A percentile compares a stretch with the other conserved stretches of the same genome.
Conservation (phyloP, 1,140 invertebrate genomes). For the Aporrectodea caliginosa region DNA sequence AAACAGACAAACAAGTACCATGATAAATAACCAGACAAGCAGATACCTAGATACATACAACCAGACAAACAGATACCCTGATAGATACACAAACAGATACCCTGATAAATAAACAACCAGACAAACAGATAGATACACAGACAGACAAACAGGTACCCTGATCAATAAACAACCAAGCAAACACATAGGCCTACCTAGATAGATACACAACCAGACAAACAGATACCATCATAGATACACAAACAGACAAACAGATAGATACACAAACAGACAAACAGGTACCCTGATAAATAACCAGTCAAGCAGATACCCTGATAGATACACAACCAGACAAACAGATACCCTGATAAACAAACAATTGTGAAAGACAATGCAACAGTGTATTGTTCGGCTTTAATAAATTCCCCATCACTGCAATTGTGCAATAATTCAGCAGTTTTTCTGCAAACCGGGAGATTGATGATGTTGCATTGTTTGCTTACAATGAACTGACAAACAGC, state of each 20-base stretch:
- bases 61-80: too few relatives aligned
- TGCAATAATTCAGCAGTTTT: too few relatives aligned
- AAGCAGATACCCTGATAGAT: not conserved
- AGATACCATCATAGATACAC: not conserved
- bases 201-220: not conserved
- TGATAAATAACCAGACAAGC: not conserved
- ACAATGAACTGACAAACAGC: too few relatives aligned
- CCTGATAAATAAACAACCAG: not conserved
- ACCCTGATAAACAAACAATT: too few relatives aligned
- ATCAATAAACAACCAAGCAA: not conserved
- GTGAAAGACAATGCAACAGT: too few relatives aligned
- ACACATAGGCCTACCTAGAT: not conserved
- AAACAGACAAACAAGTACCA: not conserved
- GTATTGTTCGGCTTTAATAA: too few relatives aligned
- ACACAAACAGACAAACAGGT: not conserved
- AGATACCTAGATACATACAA: too few relatives aligned
- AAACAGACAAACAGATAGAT: not conserved
- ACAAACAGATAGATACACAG: not conserved
- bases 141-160: not conserved
- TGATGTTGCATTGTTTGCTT: too few relatives aligned
- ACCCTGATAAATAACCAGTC: not conserved
- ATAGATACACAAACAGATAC: not conserved
- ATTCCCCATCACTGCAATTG: too few relatives aligned
- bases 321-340: too few relatives aligned
- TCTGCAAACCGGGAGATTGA: too few relatives aligned